Conservation (phyloP, 2,888 invertebrate species). For the Agonopterix alstromeriana region DNA sequence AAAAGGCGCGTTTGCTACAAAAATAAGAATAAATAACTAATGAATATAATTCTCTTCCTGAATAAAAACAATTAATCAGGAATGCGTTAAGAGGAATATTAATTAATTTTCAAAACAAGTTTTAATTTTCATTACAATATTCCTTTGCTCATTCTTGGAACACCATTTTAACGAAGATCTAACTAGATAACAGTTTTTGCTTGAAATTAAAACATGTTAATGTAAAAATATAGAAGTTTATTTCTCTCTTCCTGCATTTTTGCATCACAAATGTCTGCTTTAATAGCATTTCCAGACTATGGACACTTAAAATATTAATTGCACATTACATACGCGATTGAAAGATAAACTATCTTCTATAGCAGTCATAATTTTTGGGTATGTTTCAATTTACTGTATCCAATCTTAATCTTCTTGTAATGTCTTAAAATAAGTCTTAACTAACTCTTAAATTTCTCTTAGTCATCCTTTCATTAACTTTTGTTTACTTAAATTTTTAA, state of each 20-base stretch:
- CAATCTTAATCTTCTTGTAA: slow-evolving; percentile 50
- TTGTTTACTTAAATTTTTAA: too few relatives aligned
- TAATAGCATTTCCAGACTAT: slow-evolving; percentile 25
- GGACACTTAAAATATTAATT: slow-evolving; percentile 50
- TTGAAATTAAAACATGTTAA: slow-evolving; percentile 38
- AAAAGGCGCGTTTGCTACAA: slow-evolving; percentile 40
- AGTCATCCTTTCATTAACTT: too few relatives aligned
- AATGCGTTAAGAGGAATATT: slow-evolving; percentile 50
- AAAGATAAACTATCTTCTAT: slow-evolving; percentile 28
- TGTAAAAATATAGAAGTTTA: slow-evolving; percentile 46
- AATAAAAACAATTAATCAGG: slow-evolving; percentile 31
- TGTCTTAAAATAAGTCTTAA: slow-evolving; percentile 56
- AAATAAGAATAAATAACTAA: slow-evolving; percentile 19
- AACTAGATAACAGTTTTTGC: slow-evolving; percentile 55
- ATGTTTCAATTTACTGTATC: slow-evolving; percentile 31
- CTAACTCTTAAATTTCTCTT: slow-evolving; percentile 18
- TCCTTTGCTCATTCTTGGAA: slow-evolving; percentile 54
- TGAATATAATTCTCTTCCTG: slow-evolving; percentile 19
- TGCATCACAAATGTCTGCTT: slow-evolving; percentile 33
- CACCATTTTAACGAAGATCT: slow-evolving; percentile 47
- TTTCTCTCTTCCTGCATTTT: slow-evolving; percentile 51
- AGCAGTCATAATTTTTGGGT: slow-evolving; percentile 23
- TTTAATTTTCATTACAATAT: slow-evolving; percentile 36
- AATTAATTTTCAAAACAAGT: background rate
- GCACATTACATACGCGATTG: slow-evolving; percentile 51